Evolutionary conservation across 2,888 invertebrate species (phyloP), one percentile per base, ranked within the genome.

Genomic region (Caenorhabditis sinica): DNA sequence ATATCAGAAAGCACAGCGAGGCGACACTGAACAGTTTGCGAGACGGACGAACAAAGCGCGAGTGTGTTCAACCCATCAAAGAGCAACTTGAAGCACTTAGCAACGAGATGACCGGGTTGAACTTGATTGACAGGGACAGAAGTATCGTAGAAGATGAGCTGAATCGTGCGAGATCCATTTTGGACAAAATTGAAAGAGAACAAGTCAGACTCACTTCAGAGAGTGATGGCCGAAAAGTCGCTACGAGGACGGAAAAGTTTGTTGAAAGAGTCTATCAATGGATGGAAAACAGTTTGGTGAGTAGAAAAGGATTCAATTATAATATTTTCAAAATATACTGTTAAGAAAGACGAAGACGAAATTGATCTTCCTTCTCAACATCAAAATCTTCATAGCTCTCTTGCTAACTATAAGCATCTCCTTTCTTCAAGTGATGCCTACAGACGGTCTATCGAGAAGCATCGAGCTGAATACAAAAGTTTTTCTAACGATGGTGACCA

Each of bases 221-320:
- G 25, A 36, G 30, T 15, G 75, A 82, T 25, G 53, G 71, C 2
- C 63, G 49, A 20, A 82, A 49, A 45, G 51, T 45, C 5, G 23
- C 49, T 30, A 45, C 65, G 6, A 61, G 71, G 20, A 82, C 75
- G 11, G 71, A 61, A 23, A 75, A 61, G 20, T 82, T 82, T 58
- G 82, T 71, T 9, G 65, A 75, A 28, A 49, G 82, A 71, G 82
- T 82, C 4, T 56, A 71, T 17, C 36, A 43, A 8, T 82, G 75
- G 75, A 82, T 82, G 4, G 82, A 75, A 33, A 25, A 76, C 11
- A 75, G 58, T 56, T 20, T 66, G 63, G 66, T 82, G 11, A 53
- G 61, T 23, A n/a, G 9, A 6, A 1, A n/a, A 9, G 8, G 23
- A 20, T 2, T 33, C 2, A 30, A 68, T 9, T 2, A 28, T 17